Evolutionary conservation across 2,888 invertebrate species (phyloP).

Genomic region (Euproctis similis): DNA sequence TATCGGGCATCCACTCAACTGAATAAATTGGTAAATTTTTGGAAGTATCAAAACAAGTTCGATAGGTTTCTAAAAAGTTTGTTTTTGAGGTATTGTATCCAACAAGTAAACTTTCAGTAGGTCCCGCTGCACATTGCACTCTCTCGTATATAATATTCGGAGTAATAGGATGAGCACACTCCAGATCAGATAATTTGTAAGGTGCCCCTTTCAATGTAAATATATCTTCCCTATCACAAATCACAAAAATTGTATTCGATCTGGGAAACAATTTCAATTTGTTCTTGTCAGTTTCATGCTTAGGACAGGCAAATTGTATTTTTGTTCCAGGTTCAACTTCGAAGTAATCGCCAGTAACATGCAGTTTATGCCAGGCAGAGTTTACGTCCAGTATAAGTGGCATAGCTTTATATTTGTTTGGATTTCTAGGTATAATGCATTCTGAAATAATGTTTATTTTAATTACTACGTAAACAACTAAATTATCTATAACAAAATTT

Average conservation of each 20-base stretch:
- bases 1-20: conserved; percentile 6
- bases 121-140: conserved; percentile 11
- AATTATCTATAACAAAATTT: too few relatives aligned
- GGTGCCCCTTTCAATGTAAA: conserved; percentile 10
- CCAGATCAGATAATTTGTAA: conserved; percentile 16
- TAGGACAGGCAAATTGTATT: conserved; percentile 16
- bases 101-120: conserved; percentile 18
- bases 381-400: conserved; percentile 15
- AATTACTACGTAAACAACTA: too few relatives aligned
- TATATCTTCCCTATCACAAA: conserved; percentile 15
- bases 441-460: conserved; percentile 21
- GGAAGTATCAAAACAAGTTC: conserved; percentile 18
- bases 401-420: conserved; percentile 3
- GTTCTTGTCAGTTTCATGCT: conserved; percentile 8
- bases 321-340: conserved; percentile 6
- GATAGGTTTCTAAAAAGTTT: conserved; percentile 18
- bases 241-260: conserved; percentile 8
- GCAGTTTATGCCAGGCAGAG: conserved; percentile 11
- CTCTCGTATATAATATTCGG: conserved; percentile 10
- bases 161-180: conserved; percentile 12
- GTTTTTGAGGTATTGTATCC: conserved; percentile 13
- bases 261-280: conserved; percentile 11
- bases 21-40: conserved; percentile 16
- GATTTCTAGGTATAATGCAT: conserved; percentile 17
- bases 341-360: conserved; percentile 5